phyloP scores from a whole-genome alignment of 1,140 invertebrate genomes.

The Philaenus spumarius region DNA sequence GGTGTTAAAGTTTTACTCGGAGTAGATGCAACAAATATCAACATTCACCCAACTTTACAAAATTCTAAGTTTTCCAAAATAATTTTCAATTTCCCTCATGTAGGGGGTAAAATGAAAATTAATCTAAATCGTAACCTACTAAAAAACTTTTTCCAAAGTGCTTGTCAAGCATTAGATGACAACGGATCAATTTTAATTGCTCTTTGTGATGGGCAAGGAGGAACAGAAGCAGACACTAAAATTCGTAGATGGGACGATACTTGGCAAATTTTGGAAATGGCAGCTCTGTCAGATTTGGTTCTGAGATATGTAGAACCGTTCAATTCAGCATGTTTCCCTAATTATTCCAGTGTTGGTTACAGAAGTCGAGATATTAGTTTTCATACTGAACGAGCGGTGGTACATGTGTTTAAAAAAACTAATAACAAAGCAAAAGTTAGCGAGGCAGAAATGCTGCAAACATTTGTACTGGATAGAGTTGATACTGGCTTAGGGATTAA shows the following conservation, averaged over 20 bases:
- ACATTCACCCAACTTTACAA: constrained; percentile 31
- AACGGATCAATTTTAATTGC: constrained; percentile 46
- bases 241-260: constrained; percentile 50
- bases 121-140: constrained; percentile 51
- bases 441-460: no score
- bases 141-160: constrained; percentile 47
- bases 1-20: constrained; percentile 43
- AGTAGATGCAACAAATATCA: constrained; percentile 46
- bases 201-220: constrained; percentile 55
- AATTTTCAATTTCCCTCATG: constrained; percentile 58
- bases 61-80: constrained; percentile 43
- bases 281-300: constrained; percentile 45
- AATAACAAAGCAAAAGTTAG: no score
- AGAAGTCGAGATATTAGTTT: constrained; percentile 50
- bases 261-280: constrained; percentile 57
- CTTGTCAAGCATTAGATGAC: constrained; percentile 34
- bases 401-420: constrained; percentile 41
- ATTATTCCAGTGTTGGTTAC: constrained; percentile 45
- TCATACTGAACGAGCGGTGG: constrained; percentile 42
- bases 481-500: not conserved
- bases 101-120: constrained; percentile 57
- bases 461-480: not conserved
- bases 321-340: constrained; percentile 34
- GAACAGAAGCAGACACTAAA: constrained; percentile 45
- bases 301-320: constrained; percentile 43